Percentiles rank a stretch among this genome's conserved stretches.
These are phyloP conservation scores for Pseudolaguvia tuberculata DNA, from an alignment of 2,113 vertebrate species.

Conservation along the genomic window DNA sequence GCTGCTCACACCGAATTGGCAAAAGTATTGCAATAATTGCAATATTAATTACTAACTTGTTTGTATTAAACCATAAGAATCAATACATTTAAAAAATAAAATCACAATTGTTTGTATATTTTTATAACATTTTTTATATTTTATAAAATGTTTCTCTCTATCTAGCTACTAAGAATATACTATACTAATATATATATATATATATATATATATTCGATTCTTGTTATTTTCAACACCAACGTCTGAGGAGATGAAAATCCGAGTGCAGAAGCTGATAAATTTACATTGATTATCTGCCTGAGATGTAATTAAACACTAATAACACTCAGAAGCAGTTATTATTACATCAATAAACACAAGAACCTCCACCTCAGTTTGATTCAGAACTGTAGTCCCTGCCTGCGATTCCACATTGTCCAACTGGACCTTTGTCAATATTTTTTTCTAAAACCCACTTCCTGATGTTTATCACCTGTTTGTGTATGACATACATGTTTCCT, in stretches of 20 bases:
- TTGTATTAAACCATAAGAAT: not conserved
- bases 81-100: not conserved
- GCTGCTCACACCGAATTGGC: too few species aligned
- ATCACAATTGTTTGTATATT: too few species aligned
- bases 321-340: constrained; percentile 5
- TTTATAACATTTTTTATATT: too few species aligned
- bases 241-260: not conserved
- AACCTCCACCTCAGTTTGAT: not conserved
- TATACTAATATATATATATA: too few species aligned
- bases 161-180: too few species aligned
- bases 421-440: too few species aligned
- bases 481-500: not conserved
- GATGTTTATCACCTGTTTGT: not conserved
- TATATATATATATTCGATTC: not conserved
- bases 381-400: not conserved
- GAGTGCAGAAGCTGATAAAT: not conserved
- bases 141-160: too few species aligned
- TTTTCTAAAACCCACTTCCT: too few species aligned
- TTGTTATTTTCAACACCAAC: not conserved
- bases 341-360: constrained; percentile 15
- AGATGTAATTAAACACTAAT: constrained; percentile 28
- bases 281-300: constrained; percentile 1
- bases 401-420: not conserved
- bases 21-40: too few species aligned
- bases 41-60: not conserved